Base-by-base conservation (phyloP, 2,888 invertebrate species). In the Stenotaenia linearis region DNA sequence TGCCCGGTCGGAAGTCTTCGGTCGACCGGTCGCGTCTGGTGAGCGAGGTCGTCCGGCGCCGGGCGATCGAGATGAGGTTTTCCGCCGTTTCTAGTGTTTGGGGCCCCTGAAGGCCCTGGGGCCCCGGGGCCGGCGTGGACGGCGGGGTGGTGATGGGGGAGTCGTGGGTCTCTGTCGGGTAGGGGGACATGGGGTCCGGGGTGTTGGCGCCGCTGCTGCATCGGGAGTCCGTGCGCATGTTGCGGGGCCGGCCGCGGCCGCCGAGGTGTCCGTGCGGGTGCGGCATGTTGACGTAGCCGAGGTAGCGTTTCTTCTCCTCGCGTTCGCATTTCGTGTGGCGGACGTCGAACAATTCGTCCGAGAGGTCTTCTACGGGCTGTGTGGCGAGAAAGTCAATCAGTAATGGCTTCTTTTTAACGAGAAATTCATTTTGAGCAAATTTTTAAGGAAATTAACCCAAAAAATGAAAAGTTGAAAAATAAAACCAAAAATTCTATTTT, bases 311-410 rank as follows among this genome's bases (percentile, higher is more conserved):
- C 81, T 92, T 91, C 87, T 97, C 97, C 82, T 93, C 92, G 12
- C 88, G 87, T 87, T 94, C 94, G 82, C 92, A 91, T 82, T 91
- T 91, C 77, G 91, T 90, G 86, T 97, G 97, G 1, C 96, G 90
- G 61, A 88, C 85, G 3, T 88, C 85, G 83, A 92, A 91, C 0
- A 91, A 89, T 80, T 91, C 91, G 80, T 96, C 95, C 0, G 93
- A 91, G 80, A 93, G 88, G 86, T 96, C 95, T 86, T 96, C 96
- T n/a, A 50, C 0, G 61, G 77, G 5, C 45, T 77, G 9, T n/a
- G n/a, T n/a, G n/a, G n/a, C n/a, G n/a, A n/a, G n/a, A n/a, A n/a
- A n/a, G n/a, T n/a, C n/a, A n/a, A n/a, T n/a, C n/a, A n/a, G n/a
- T n/a, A n/a, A n/a, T n/a, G n/a, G n/a, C n/a, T n/a, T n/a, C n/a